Evolutionary conservation across 1,140 invertebrate species (phyloP), one percentile per base, ranked within the genome.

Genomic region (Periplaneta americana): DNA sequence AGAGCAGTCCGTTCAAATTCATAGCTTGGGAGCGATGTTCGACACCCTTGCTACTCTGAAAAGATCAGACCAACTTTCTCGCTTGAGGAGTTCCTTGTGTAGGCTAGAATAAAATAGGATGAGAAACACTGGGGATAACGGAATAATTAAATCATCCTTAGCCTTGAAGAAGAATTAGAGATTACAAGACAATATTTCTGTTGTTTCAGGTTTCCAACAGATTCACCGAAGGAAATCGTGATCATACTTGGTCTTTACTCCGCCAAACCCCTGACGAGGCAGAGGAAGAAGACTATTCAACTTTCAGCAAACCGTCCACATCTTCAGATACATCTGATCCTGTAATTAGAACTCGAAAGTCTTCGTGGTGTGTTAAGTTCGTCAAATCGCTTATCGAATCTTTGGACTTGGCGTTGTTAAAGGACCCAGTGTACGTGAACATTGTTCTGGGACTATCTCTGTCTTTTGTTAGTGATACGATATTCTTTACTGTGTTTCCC

Each of bases 401-500:
- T 77, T 66, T 83, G n/a, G 75, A 78, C 35, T 75, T 83, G 22
- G 77, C 74, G 11, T 39, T 83, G n/a, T 36, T 82, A 11, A 75
- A 80, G 39, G 82, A 82, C 36, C 48, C 74, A 18, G 34, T 75
- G 13, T 82, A 82, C 17, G 79, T 82, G 22, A 82, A 82, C 34
- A 76, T 83, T 74, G 75, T 81, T 33, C 80, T 83, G 13, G 82
- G 80, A 1, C 39, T 83, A 15, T 81, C 82, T 2, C 33, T 83
- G 35, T 81, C 75, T 3, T 81, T 79, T 75, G 39, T 81, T 8
- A 77, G 80, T 22, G 82, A 83, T 28, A 78, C 80, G 17, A 83
- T 79, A 35, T 83, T 83, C 57, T 83, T 83, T 34, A 81, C 80
- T 3, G 57, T 83, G 11, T 78, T 81, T 31, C 82, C 80, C 5